Base-by-base conservation (phyloP, 2,797 vertebrate genomes). In the Chrysocyon brachyurus region DNA sequence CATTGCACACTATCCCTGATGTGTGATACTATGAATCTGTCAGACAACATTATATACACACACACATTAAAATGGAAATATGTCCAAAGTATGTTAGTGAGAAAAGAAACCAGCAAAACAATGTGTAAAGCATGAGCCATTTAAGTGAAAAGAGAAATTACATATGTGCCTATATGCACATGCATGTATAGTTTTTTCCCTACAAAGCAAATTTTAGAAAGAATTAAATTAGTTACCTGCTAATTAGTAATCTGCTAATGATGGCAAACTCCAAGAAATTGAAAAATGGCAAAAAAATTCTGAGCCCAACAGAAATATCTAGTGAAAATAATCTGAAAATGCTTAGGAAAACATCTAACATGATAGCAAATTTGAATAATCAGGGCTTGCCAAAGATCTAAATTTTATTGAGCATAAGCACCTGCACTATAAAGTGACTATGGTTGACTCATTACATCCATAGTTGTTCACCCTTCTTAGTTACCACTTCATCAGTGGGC, bases 181-280 rank as follows among this genome's bases (percentile, higher is more conserved):
- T 22, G 24, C 21, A 9, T 5, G 5, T 77, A 9, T 89, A 70
- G 26, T 84, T 70, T 7, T 46, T 57, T 64, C 64, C 36, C 15
- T 40, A 73, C 15, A 94, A 28, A 84, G 15, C 14, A 83, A 75
- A 46, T 16, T 94, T 84, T 66, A 94, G 49, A 77, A 83, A 36
- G 28, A 75, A 83, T 63, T 21, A 64, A 40, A 40, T 40, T 40
- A 40, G 36, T 40, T 40, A 40, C 5, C 36, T 40, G 36, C 36
- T 40, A 40, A 40, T 40, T 33, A 33, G 2, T 57, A 56, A 88
- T 21, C 49, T 94, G 46, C n/a, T 89, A 26, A 94, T 40, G 26
- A 64, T 46, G 12, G 16, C 46, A 54, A 88, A 82, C 8, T 57
- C 57, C 7, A 83, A 4, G 33, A 63, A 66, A 17, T 36, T 49